These are phyloP conservation scores for Eilema griseolum DNA, from an alignment of 2,888 invertebrate genomes.

Conservation along the genomic window DNA sequence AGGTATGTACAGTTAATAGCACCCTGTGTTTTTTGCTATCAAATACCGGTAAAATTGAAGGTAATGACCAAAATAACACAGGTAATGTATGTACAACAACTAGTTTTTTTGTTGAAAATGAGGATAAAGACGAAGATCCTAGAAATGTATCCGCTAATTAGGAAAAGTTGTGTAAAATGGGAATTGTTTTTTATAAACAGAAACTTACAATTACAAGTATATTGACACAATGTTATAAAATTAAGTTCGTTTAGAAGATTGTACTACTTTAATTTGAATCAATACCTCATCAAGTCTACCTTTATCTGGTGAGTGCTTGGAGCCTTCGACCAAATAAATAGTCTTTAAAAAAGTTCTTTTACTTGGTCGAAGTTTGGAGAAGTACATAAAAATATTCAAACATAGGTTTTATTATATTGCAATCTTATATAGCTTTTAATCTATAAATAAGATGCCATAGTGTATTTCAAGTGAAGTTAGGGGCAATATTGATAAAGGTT, in stretches of 20 bases:
- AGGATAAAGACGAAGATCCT: constrained; percentile 19
- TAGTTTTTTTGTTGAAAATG: constrained; percentile 24
- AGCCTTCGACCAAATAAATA: no score
- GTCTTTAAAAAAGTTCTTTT: no score
- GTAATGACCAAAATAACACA: constrained; percentile 68
- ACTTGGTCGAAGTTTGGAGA: no score
- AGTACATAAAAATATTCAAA: no score
- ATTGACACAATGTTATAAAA: neutral
- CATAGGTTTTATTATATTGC: neutral
- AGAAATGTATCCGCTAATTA: constrained; percentile 28
- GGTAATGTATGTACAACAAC: constrained; percentile 47
- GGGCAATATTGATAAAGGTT: constrained; percentile 41
- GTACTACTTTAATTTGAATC: neutral
- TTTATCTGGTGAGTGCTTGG: no score
- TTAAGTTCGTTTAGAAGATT: neutral
- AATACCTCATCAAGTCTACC: neutral
- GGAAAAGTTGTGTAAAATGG: neutral
- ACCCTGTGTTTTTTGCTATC: constrained; percentile 65
- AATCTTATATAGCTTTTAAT: neutral
- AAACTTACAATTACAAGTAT: neutral
- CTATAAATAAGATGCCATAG: no score
- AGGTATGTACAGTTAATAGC: constrained; percentile 68
- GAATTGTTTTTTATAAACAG: neutral
- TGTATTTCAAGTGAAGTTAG: neutral
- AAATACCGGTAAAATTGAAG: constrained; percentile 65